Evolutionary conservation across 2,888 invertebrate species (phyloP).

Genomic region (Laspeyria flexula): DNA sequence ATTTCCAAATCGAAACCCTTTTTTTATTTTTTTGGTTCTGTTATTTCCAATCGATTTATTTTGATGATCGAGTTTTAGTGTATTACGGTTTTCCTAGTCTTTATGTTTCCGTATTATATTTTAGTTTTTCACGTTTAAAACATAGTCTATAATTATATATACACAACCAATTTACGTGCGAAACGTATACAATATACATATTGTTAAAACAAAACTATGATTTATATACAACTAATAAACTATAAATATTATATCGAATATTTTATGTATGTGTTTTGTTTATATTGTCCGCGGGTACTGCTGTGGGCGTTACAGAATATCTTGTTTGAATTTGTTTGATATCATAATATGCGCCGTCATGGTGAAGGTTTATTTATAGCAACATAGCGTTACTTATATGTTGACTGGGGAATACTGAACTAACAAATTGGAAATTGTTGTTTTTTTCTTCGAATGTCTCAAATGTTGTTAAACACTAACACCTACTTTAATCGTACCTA

Average conservation of each 20-base stretch:
- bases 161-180: not conserved
- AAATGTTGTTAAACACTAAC: too few species aligned
- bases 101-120: not conserved
- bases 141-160: not conserved
- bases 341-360: not conserved
- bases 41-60: too few species aligned
- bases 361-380: constrained; percentile 1
- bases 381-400: not conserved
- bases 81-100: not conserved
- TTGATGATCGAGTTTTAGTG: too few species aligned
- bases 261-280: constrained; percentile 13
- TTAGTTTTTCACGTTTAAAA: not conserved
- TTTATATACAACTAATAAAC: constrained; percentile 27
- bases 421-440: too few species aligned
- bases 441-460: too few species aligned
- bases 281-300: constrained; percentile 11
- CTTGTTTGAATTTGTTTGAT: not conserved
- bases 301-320: not conserved
- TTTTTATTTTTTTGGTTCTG: too few species aligned
- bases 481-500: too few species aligned
- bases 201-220: constrained; percentile 2
- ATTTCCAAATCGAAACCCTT: too few species aligned
- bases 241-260: not conserved
- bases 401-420: not conserved
- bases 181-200: not conserved